A percentile compares a stretch with the other conserved stretches of the same genome.
phyloP scores from a whole-genome alignment of 2,113 vertebrate species.

The Daboia siamensis region DNA sequence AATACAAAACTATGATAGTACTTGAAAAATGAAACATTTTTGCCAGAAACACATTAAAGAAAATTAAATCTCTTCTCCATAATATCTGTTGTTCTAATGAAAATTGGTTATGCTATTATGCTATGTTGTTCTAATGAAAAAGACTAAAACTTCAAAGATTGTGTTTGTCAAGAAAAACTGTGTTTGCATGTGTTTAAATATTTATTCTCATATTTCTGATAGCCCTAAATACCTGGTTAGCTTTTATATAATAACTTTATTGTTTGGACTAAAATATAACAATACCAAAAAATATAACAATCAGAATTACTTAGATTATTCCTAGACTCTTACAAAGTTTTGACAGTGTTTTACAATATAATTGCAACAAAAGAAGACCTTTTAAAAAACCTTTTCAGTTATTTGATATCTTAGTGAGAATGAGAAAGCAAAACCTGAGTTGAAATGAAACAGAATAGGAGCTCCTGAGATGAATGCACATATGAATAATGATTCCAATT shows the following conservation, averaged over 20 bases:
- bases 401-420: background rate
- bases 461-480: background rate
- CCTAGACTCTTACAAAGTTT: background rate
- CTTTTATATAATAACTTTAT: background rate
- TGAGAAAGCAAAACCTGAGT: background rate
- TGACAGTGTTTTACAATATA: background rate
- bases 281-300: background rate
- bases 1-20: background rate
- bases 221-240: background rate
- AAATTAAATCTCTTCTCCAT: background rate
- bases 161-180: background rate
- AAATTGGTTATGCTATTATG: background rate
- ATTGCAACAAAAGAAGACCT: background rate
- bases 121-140: background rate
- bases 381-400: background rate
- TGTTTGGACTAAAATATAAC: background rate
- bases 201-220: background rate
- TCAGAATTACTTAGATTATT: background rate
- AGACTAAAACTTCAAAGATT: background rate
- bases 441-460: background rate
- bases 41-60: background rate
- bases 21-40: background rate
- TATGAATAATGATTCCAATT: conserved; percentile 20
- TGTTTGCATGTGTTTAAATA: background rate
- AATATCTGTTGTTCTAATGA: background rate